Evolutionary conservation across 2,113 vertebrate species (phyloP), one percentile per base, ranked within the genome.

Genomic region (Pangasianodon hypophthalmus): DNA sequence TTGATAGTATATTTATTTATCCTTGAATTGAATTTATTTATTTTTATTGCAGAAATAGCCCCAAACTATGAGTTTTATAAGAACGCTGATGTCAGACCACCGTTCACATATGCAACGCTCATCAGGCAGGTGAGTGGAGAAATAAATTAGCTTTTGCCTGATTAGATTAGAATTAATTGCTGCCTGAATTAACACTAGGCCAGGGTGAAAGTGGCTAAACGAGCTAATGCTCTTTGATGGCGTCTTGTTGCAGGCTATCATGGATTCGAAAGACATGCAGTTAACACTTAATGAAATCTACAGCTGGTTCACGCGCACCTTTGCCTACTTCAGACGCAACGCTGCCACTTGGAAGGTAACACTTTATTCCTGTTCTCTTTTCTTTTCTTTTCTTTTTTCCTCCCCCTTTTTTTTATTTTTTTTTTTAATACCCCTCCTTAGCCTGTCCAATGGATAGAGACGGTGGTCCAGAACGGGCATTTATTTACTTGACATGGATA

Each of bases 41-140:
- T 79, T 85, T 88, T 80, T 86, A 32, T 96, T 94, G 60, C 97
- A 98, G 98, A 99, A 96, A 99, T 99, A 93, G 98, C 98, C 96
- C 98, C 98, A 94, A 99, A 99, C 97, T 99, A 99, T 80, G 98
- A 99, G 96, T 99, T 99, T 97, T 99, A 99, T 98, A 99, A 99
- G 97, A 99, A 99, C 92, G 98, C 98, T 94, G 98, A 99, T 96
- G 98, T 99, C 96, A 98, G 98, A 95, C 98, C 98, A 95, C 98
- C 98, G 88, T 99, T 99, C 97, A 99, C 98, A 96, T 99, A 99
- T 97, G 98, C 98, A 97, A 99, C 98, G 96, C 98, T 99, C 97
- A 99, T 99, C 97, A 99, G 98, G 96, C 98, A 99, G 98, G 98
- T 99, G 97, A 98, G 98, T 96, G 94, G 79, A n/a, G 94, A 96